Evolutionary conservation across 1,140 invertebrate species (phyloP).

Genomic region (Leptestheria dahalacensis): DNA sequence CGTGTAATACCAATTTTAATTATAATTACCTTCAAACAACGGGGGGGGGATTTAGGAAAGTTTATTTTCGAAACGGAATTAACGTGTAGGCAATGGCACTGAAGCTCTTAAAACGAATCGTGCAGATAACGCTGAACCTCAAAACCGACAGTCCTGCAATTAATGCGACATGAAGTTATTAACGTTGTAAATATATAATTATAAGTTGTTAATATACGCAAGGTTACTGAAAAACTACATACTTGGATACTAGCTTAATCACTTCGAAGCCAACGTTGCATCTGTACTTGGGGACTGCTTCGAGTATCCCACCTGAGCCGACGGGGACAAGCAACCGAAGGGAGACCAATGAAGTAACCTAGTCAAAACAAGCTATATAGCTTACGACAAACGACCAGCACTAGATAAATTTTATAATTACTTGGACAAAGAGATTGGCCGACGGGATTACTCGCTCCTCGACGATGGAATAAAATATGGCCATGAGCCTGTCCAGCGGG

Average conservation of each 20-base stretch:
- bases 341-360: conserved; percentile 3
- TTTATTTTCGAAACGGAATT: not conserved
- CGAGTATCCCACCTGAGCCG: not conserved
- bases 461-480: conserved; percentile 81
- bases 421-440: conserved; percentile 61
- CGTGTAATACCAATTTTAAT: too few species aligned
- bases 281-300: conserved; percentile 6
- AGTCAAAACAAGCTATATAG: not conserved
- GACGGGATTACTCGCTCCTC: conserved; percentile 69
- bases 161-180: too few species aligned
- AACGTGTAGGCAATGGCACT: not conserved
- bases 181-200: too few species aligned
- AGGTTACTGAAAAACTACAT: not conserved
- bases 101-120: not conserved
- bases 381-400: not conserved
- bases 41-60: too few species aligned
- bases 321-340: not conserved
- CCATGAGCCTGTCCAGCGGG: conserved; percentile 62
- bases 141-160: not conserved
- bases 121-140: conserved; percentile 8
- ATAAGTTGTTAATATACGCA: too few species aligned
- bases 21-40: too few species aligned
- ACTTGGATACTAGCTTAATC: not conserved
- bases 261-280: conserved; percentile 5
- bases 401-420: conserved; percentile 26